Conservation (phyloP, 2,888 invertebrate species). For the Dolomedes plantarius region DNA sequence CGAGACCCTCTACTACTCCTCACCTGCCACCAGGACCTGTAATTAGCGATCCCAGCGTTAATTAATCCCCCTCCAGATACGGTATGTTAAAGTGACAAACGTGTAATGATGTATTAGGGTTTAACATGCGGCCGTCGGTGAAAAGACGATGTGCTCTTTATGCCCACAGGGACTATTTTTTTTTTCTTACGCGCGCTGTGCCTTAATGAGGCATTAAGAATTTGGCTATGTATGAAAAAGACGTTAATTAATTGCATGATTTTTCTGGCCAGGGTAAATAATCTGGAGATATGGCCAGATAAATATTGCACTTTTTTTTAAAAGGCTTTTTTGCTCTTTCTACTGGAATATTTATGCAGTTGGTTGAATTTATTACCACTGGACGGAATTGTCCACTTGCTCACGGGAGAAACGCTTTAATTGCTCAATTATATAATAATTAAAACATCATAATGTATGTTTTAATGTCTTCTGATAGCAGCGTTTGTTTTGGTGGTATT, state of each 20-base stretch:
- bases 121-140: constrained; percentile 6
- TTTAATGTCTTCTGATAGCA: too few relatives aligned
- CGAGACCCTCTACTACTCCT: neutral
- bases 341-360: too few relatives aligned
- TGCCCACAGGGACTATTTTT: neutral
- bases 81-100: constrained; percentile 3
- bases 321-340: too few relatives aligned
- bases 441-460: too few relatives aligned
- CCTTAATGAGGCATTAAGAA: neutral
- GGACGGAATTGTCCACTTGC: too few relatives aligned
- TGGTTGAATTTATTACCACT: too few relatives aligned
- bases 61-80: constrained; percentile 14
- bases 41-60: constrained; percentile 7
- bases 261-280: neutral
- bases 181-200: neutral
- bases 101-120: constrained; percentile 2
- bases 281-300: too few relatives aligned
- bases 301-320: too few relatives aligned
- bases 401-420: too few relatives aligned
- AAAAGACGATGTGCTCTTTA: neutral
- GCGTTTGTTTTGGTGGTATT: too few relatives aligned
- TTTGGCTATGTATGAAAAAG: constrained; percentile 4
- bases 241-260: neutral
- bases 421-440: too few relatives aligned
- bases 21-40: neutral